Evolutionary conservation across 2,797 vertebrate species (phyloP).

Genomic region (Arctocebus calabarensis): DNA sequence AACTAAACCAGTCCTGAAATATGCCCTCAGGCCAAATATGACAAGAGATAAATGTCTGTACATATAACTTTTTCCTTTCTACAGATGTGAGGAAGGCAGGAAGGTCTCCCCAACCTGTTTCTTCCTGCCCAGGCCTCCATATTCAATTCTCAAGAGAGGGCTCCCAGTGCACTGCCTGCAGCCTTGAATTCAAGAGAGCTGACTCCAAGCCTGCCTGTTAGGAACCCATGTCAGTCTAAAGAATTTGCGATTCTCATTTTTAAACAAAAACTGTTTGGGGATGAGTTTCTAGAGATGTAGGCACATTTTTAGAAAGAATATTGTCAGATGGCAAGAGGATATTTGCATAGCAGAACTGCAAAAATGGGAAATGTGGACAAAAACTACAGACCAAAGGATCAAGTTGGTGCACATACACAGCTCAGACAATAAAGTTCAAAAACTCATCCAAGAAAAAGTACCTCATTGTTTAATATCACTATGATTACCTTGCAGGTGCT

Average conservation of each 20-base stretch:
- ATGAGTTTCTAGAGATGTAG: background rate
- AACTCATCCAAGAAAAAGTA: no score
- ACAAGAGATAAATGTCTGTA: background rate
- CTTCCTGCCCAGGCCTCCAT: background rate
- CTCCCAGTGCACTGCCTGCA: background rate
- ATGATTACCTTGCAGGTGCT: no score
- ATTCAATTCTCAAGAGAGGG: background rate
- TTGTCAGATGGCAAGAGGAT: background rate
- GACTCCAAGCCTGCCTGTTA: background rate
- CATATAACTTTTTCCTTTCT: background rate
- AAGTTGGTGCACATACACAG: no score
- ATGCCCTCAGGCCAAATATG: background rate
- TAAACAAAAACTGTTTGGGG: background rate
- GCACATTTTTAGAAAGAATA: background rate
- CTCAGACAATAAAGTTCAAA: no score
- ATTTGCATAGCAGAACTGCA: background rate
- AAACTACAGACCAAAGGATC: background rate
- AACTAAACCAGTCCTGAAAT: background rate
- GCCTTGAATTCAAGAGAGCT: background rate
- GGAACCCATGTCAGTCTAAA: background rate
- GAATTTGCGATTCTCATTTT: background rate
- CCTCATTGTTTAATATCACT: no score
- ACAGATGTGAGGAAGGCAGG: background rate
- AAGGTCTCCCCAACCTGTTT: no score
- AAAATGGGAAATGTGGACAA: background rate